Evolutionary conservation across 2,888 invertebrate species (phyloP), one percentile per base, ranked within the genome.

Genomic region (Parelbella ahira): DNA sequence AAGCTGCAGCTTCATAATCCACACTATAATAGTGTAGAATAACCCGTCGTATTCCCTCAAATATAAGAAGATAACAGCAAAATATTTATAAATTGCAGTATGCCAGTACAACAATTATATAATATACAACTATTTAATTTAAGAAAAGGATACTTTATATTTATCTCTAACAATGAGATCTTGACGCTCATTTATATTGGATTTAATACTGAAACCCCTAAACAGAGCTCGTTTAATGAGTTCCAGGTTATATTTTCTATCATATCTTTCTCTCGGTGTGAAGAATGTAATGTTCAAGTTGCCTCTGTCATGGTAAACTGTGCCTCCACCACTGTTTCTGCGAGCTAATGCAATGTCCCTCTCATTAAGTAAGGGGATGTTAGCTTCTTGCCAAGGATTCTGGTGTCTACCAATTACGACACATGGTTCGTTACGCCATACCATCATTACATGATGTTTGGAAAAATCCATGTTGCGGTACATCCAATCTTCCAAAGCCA

Each of bases 371-470:
- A 89, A 88, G 1, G 91, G 89, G 1, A 96, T 82, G 73, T 98
- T 94, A 1, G 95, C 93, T 75, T 99, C 99, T 18, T 93, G 73
- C 94, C 98, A 99, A 0, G 98, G 97, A 79, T 99, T 99, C 77
- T 99, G 99, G 77, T 98, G 96, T 43, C 96, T 91, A 3, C 99
- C 99, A 68, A 99, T 93, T 2, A 99, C 98, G 37, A 99, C 95
- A 68, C 97, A 94, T 0, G 98, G 98, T 53, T 93, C 91, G 75
- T 98, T 99, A 37, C 93, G 91, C 97, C 98, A 99, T 42, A 99
- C 84, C 77, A 98, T 90, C 68, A 99, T 87, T 1, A 97, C 89
- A 72, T 96, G 94, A 66, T 94, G 94, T 46, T 93, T 90, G 2
- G 90, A 89, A 56, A 97, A 95, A 71, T 97, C 92, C 72, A 92